phyloP scores from a whole-genome alignment of 2,888 invertebrate genomes.

The Acleris cristana region DNA sequence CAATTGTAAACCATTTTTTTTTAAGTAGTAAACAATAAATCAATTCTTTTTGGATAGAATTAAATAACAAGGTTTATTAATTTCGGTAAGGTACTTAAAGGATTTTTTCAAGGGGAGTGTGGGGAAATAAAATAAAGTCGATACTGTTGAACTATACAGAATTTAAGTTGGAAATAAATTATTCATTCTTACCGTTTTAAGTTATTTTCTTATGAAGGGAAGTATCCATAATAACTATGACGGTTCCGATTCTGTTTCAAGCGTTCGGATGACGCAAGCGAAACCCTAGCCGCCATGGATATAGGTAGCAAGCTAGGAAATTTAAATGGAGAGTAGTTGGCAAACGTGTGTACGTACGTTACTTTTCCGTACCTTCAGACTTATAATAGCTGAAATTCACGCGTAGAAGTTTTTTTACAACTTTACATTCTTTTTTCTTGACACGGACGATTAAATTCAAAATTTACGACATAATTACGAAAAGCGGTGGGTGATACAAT shows the following conservation, averaged over 20 bases:
- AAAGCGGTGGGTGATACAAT: slow-evolving; percentile 30
- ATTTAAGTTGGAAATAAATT: too few species aligned
- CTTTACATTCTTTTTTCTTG: neutral
- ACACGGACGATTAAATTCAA: neutral
- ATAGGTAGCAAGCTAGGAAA: slow-evolving; percentile 20
- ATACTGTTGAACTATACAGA: too few species aligned
- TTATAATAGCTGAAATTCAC: slow-evolving; percentile 1
- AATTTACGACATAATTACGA: slow-evolving; percentile 23
- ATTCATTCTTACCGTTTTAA: too few species aligned
- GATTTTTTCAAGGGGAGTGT: too few species aligned
- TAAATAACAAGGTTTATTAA: too few species aligned
- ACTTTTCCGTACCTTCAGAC: slow-evolving; percentile 4
- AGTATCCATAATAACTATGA: too few species aligned
- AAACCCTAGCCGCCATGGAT: slow-evolving; percentile 11
- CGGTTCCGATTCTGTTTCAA: slow-evolving; percentile 16
- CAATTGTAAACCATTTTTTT: too few species aligned
- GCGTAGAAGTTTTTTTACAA: neutral
- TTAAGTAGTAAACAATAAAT: too few species aligned
- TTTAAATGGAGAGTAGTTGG: slow-evolving; percentile 13
- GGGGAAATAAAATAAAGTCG: too few species aligned
- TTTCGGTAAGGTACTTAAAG: too few species aligned
- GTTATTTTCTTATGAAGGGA: too few species aligned
- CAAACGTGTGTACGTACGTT: slow-evolving; percentile 4
- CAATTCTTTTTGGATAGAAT: too few species aligned
- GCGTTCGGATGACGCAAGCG: slow-evolving; percentile 26